Base-by-base conservation (phyloP, 1,140 invertebrate genomes). In the Drosophila nigromelanica region DNA sequence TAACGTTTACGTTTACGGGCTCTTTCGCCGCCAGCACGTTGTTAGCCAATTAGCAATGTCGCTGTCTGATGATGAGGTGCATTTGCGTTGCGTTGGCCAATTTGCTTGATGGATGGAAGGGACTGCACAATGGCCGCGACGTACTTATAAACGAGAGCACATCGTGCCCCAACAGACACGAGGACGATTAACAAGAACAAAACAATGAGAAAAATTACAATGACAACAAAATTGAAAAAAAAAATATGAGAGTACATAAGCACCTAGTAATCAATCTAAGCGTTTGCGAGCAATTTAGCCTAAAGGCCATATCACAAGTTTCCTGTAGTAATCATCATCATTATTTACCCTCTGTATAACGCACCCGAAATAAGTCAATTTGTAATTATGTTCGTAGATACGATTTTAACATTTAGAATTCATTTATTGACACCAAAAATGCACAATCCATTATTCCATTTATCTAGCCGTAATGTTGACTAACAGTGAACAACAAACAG, bases 351-450 rank as follows among this genome's bases (percentile, higher is more conserved):
- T 35, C 12, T 15, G n/a, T 11, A 7, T 4, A 35, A 35, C 4
- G 21, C 15, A 24, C 52, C 24, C n/a, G 11, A 27, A 48, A 56
- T 40, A 56, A 66, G 10, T n/a, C 7, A 21, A 52, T 54, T 0
- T 40, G 18, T 33, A 62, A 37, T 45, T 59, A 15, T 30, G 1
- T 54, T 51, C 47, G 56, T 15, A 50, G 51, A 63, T 69, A 86
- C 81, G 78, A 79, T 86, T 76, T 80, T 73, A 79, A 87, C 83
- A 87, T 87, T 74, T 43, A 87, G 83, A 75, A 60, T 75, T 63
- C 21, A 79, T 87, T 89, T 87, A 87, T 87, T 87, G 79, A 87
- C 83, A 89, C 83, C 76, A 82, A 87, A 83, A 83, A 83, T 87
- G 63, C 59, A 86, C 74, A 69, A 64, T 75, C 64, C 43, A 62